These are phyloP conservation scores for Andricus curvator DNA, from an alignment of 2,888 invertebrate genomes.

Conservation along the genomic window DNA sequence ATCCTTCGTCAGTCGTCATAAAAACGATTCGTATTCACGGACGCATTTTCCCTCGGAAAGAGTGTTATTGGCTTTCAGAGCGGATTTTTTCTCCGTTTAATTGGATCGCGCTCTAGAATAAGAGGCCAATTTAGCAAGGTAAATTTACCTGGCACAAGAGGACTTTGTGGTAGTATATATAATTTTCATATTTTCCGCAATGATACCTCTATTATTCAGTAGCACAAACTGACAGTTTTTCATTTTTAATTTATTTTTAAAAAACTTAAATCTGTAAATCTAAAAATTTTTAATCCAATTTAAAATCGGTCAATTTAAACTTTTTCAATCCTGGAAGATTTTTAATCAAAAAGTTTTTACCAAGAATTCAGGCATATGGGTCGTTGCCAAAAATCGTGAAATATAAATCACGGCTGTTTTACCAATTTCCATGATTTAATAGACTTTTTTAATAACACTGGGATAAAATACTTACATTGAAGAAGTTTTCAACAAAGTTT, in stretches of 20 bases:
- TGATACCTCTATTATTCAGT: background rate
- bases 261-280: too few relatives aligned
- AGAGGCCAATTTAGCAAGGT: background rate
- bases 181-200: background rate
- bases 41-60: background rate
- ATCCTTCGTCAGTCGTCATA: slow-evolving; percentile 8
- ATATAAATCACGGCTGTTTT: too few relatives aligned
- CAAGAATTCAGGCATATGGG: too few relatives aligned
- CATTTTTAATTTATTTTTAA: background rate
- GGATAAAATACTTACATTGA: too few relatives aligned
- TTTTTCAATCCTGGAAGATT: too few relatives aligned
- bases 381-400: too few relatives aligned
- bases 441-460: too few relatives aligned
- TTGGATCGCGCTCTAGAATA: background rate
- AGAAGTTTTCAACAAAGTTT: too few relatives aligned
- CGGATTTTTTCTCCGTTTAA: slow-evolving; percentile 10
- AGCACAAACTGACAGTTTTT: background rate
- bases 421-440: too few relatives aligned
- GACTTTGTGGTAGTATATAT: background rate
- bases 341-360: too few relatives aligned
- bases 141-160: background rate
- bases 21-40: slow-evolving; percentile 7
- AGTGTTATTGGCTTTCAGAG: slow-evolving; percentile 16
- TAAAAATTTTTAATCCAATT: too few relatives aligned
- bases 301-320: too few relatives aligned